Evolutionary conservation across 2,797 vertebrate species (phyloP), one percentile per base, ranked within the genome.

Genomic region (Pyrrhura leucotis): DNA sequence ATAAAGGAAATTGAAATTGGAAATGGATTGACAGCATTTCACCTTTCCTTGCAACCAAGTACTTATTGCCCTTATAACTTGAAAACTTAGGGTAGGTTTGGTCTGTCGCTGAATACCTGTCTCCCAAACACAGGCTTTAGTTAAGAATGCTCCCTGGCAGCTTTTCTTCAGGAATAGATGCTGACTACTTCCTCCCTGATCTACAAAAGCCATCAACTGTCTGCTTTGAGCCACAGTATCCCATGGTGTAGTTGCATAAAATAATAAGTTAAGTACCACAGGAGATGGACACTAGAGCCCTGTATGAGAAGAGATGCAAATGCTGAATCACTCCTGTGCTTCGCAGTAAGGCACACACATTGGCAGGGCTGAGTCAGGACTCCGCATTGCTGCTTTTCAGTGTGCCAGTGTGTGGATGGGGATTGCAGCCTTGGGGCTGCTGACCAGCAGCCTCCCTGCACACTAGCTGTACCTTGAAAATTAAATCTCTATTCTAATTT

Each of bases 1-100:
- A 76, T 65, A 87, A 94, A 82, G 81, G 47, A 81, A 92, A 66
- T 65, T n/a, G 13, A 56, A 94, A 80, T 53, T 89, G 44, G 65
- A 35, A 77, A 85, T n/a, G n/a, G 29, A 65, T 83, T 74, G 45
- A 76, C 29, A 80, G 9, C 21, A 50, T 93, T 53, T 82, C 63
- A 85, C 48, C 17, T 81, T 63, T 82, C 58, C 42, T 91, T 85
- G 42, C 75, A 94, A 62, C 5, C 29, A 37, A n/a, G 28, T 88
- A 71, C 75, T 74, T 82, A 50, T 18, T 86, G 65, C 33, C 72
- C n/a, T 42, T 40, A 86, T 33, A 40, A 12, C 21, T 53, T 82
- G 63, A 84, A 74, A 73, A 47, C 63, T 63, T 62, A 45, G 58
- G 42, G 12, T 47, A 44, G 48, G 35, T 45, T 80, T 50, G 56